These are phyloP conservation scores for Podarcis cretensis DNA, from an alignment of 2,113 vertebrate species.

Conservation along the genomic window DNA sequence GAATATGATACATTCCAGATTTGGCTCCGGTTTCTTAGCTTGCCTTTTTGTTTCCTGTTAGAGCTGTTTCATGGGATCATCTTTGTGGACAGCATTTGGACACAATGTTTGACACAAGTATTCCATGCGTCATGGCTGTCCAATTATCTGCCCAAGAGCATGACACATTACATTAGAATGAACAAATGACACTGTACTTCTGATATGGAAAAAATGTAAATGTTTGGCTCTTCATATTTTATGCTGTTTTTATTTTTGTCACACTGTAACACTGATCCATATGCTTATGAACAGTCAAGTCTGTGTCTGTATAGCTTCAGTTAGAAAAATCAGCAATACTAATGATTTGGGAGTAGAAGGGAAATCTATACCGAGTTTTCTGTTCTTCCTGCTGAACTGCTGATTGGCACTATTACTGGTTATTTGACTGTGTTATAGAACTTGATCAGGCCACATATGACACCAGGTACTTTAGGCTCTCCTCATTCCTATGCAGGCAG, in stretches of 20 bases:
- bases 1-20: slow-evolving; percentile 30
- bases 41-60: slow-evolving; percentile 2
- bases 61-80: not conserved
- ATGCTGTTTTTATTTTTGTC: not conserved
- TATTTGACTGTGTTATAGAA: not conserved
- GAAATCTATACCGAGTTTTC: not conserved
- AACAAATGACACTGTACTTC: not conserved
- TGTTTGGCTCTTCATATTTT: not conserved
- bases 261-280: not conserved
- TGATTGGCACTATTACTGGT: not conserved
- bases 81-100: not conserved
- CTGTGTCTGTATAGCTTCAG: not conserved
- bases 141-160: not conserved
- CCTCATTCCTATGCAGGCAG: too few species aligned
- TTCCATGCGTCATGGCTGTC: not conserved
- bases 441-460: not conserved
- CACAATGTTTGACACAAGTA: not conserved
- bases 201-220: not conserved
- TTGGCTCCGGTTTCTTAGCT: slow-evolving; percentile 2
- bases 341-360: not conserved
- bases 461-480: not conserved
- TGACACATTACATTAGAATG: not conserved
- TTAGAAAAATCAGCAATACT: not conserved
- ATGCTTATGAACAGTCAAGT: not conserved
- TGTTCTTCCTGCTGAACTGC: not conserved